Conservation (phyloP, 2,113 vertebrate species). For the Tupaia chinensis region DNA sequence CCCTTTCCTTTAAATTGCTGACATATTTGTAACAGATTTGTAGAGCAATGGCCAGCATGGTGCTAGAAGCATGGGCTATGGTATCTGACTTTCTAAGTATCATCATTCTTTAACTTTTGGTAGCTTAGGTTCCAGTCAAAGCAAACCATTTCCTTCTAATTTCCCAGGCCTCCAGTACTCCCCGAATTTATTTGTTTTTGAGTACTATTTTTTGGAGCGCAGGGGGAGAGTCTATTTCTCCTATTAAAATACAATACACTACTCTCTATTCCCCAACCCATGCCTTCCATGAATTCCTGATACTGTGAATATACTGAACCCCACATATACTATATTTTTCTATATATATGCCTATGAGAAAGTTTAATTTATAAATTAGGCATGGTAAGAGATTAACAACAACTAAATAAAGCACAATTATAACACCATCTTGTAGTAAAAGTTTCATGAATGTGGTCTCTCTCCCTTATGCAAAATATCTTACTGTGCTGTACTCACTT, state of each 20-base stretch:
- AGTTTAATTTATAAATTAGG: no score
- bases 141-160: background rate
- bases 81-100: constrained; percentile 6
- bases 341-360: no score
- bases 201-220: background rate
- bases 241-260: background rate
- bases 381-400: no score
- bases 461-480: no score
- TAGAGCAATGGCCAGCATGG: background rate
- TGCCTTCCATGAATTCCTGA: no score
- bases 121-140: constrained; percentile 19
- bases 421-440: no score
- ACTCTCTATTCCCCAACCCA: no score
- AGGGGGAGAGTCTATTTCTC: background rate
- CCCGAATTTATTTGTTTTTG: constrained; percentile 20
- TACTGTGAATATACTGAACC: no score
- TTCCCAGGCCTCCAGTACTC: background rate
- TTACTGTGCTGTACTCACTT: no score
- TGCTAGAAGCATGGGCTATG: background rate
- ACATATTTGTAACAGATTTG: constrained; percentile 27
- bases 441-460: no score
- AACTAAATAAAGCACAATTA: no score
- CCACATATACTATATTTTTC: no score
- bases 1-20: constrained; percentile 43
- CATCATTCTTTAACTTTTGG: background rate